Evolutionary conservation across 2,888 invertebrate species (phyloP).

Genomic region (Hypercompe scribonia): DNA sequence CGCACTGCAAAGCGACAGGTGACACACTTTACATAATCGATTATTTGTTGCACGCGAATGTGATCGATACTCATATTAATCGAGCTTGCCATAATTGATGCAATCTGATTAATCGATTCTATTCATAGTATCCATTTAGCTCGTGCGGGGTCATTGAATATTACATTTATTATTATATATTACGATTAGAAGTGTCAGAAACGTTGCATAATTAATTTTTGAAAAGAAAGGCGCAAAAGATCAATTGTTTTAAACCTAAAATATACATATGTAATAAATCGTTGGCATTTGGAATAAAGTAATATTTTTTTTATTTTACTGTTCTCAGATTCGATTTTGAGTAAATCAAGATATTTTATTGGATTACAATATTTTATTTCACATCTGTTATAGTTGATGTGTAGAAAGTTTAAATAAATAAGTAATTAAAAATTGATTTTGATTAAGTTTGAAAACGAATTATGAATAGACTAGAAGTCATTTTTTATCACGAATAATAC

Average conservation of each 20-base stretch:
- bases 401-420: constrained; percentile 1
- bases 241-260: not conserved
- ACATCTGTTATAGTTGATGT: not conserved
- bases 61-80: constrained; percentile 53
- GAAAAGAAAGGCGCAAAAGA: not conserved
- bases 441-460: not conserved
- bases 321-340: not conserved
- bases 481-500: not conserved
- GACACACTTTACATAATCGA: constrained; percentile 65
- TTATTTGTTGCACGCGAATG: constrained; percentile 50
- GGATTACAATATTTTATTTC: not conserved
- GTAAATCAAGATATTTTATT: not conserved
- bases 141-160: constrained; percentile 37
- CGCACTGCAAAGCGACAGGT: constrained; percentile 55
- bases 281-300: not conserved
- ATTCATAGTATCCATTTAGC: constrained; percentile 34
- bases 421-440: not conserved
- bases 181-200: constrained; percentile 9
- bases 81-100: constrained; percentile 39
- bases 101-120: constrained; percentile 48
- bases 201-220: constrained; percentile 8
- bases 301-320: not conserved
- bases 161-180: constrained; percentile 24
- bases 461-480: not conserved
- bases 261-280: not conserved